Percentiles rank a stretch among this genome's conserved stretches.
Conservation (phyloP, 2,113 vertebrate species). For the Planiliza haematocheilus region DNA sequence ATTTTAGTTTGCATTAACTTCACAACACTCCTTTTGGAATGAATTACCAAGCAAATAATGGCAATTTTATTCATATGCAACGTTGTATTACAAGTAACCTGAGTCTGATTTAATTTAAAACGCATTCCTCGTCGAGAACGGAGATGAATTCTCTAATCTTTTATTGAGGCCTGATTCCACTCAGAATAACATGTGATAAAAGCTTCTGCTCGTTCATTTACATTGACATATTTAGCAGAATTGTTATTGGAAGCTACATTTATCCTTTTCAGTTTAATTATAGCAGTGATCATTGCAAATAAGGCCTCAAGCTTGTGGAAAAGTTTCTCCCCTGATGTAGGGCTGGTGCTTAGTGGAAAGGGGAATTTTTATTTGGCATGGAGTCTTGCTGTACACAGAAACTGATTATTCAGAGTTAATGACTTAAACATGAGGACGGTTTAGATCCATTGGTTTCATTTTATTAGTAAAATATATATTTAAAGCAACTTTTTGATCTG, state of each 20-base stretch:
- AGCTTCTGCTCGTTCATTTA: slow-evolving; percentile 23
- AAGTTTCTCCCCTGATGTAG: slow-evolving; percentile 62
- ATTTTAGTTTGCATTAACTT: slow-evolving; percentile 42
- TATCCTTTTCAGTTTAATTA: slow-evolving; percentile 36
- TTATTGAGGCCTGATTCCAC: slow-evolving; percentile 3
- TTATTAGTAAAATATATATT: slow-evolving; percentile 82
- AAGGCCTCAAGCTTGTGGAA: slow-evolving; percentile 32
- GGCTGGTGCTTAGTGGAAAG: slow-evolving; percentile 53
- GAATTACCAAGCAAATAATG: not conserved
- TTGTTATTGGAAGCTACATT: slow-evolving; percentile 26
- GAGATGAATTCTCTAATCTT: slow-evolving; percentile 9
- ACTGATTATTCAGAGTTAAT: slow-evolving; percentile 74
- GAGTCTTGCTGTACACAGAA: slow-evolving; percentile 52
- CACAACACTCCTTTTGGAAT: slow-evolving; percentile 15
- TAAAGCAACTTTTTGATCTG: slow-evolving; percentile 81
- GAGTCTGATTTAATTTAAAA: not conserved
- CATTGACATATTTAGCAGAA: slow-evolving; percentile 3
- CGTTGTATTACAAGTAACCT: not conserved
- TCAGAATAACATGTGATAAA: not conserved
- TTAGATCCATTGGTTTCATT: slow-evolving; percentile 76
- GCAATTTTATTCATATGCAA: not conserved
- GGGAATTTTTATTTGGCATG: slow-evolving; percentile 50
- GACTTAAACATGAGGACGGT: slow-evolving; percentile 80
- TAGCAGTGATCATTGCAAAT: slow-evolving; percentile 39
- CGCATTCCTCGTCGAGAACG: not conserved